A percentile compares a stretch with the other conserved stretches of the same genome.
Conservation (phyloP, 2,113 vertebrate species). For the Halichoeres trimaculatus region DNA sequence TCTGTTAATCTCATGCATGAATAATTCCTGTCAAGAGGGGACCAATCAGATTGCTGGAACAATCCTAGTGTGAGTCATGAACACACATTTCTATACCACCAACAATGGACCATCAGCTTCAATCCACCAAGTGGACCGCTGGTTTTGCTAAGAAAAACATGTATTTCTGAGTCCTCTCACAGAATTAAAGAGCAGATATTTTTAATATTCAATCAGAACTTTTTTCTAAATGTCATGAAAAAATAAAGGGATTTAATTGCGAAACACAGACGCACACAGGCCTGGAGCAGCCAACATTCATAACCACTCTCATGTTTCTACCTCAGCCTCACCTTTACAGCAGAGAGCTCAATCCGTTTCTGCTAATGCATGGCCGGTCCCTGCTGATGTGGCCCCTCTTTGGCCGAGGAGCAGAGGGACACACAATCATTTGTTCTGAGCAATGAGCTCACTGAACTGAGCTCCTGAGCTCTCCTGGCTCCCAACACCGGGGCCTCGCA, state of each 20-base stretch:
- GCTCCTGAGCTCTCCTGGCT: slow-evolving; percentile 1
- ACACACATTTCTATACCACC: neutral
- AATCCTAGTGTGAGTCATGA: neutral
- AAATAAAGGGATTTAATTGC: too few species aligned
- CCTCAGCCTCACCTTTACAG: slow-evolving; percentile 22
- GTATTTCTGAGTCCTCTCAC: neutral
- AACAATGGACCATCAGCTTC: neutral
- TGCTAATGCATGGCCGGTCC: slow-evolving; percentile 36
- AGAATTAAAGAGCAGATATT: neutral
- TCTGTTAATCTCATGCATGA: slow-evolving; percentile 69
- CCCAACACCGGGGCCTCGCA: slow-evolving; percentile 4
- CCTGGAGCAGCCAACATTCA: neutral
- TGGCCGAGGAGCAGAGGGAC: slow-evolving; percentile 45
- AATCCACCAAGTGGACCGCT: neutral
- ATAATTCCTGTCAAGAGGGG: slow-evolving; percentile 61
- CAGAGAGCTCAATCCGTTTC: slow-evolving; percentile 47
- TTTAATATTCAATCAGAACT: neutral
- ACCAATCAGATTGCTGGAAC: slow-evolving; percentile 45
- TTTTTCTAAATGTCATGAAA: neutral
- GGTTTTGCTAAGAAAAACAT: neutral
- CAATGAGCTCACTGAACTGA: slow-evolving; percentile 40
- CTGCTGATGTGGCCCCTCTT: slow-evolving; percentile 41
- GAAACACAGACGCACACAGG: neutral
- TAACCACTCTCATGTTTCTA: neutral
- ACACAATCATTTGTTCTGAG: slow-evolving; percentile 54